Conservation (phyloP, 2,113 vertebrate species). For the Elanus axillaris region DNA sequence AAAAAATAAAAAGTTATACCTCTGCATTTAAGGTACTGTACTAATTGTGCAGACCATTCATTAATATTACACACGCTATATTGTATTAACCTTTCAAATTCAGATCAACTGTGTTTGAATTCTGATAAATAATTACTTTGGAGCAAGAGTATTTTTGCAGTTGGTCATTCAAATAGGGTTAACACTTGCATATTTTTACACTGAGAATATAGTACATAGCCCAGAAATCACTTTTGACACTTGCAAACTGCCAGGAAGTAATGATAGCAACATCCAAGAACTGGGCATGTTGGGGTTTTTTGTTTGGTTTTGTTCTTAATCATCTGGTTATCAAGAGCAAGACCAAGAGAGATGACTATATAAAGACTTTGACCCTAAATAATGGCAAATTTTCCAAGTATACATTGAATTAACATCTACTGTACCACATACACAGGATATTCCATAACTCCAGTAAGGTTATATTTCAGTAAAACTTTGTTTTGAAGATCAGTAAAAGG, state of each 20-base stretch:
- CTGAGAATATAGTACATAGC: not conserved
- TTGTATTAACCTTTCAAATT: not conserved
- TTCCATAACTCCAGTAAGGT: not conserved
- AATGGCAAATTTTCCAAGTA: not conserved
- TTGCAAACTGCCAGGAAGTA: not conserved
- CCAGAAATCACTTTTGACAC: not conserved
- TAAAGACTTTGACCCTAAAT: not conserved
- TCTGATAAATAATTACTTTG: not conserved
- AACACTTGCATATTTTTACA: not conserved
- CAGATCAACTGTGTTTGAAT: not conserved
- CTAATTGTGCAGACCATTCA: not conserved
- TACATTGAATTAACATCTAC: not conserved
- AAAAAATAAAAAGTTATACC: not conserved
- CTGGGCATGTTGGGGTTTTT: not conserved
- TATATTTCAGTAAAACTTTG: not conserved
- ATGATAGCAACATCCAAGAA: slow-evolving; percentile 34
- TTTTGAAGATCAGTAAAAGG: not conserved
- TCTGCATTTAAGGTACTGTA: not conserved
- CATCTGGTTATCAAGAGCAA: slow-evolving; percentile 11
- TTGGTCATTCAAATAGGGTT: not conserved
- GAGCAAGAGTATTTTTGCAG: not conserved
- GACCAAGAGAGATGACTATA: not conserved
- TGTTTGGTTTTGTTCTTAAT: not conserved
- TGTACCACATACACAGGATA: not conserved
- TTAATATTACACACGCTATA: not conserved